Evolutionary conservation across 2,797 vertebrate genomes (phyloP), one percentile per base, ranked within the genome.

Genomic region (Sebastes aleutianus): DNA sequence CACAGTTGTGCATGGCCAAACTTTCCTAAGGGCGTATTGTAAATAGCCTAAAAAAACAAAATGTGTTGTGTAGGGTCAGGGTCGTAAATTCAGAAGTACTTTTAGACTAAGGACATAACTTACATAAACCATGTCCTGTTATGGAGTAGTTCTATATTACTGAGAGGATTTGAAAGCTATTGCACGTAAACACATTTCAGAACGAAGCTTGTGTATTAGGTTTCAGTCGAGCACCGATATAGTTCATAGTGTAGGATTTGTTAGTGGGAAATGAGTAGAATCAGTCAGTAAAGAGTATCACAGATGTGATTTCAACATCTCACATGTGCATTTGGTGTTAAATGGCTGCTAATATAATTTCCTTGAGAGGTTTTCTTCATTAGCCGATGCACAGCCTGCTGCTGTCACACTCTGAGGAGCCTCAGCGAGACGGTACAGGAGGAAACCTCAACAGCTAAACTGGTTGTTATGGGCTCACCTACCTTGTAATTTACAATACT

Each of bases 21-120:
- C 76, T 72, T 78, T 87, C 87, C 86, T 84, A 5, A 72, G 82
- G 76, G 85, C 85, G 63, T 79, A 20, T 86, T 85, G 57, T 80
- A 71, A 81, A 66, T 84, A 79, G 56, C 76, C 78, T 81, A 79
- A 89, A 88, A 91, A 87, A 77, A 58, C 54, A 79, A 84, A 90
- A 59, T 81, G 68, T 81, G 69, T 74, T 72, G 80, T 72, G 80
- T 74, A 24, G 43, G 78, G 70, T 87, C 70, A 85, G 36, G n/a
- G 66, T 67, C 66, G 61, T 65, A 77, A 80, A 87, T 85, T 68
- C 53, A 53, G 50, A 84, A 64, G 73, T 34, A 56, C 39, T 84
- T 86, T 86, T 53, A 50, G 27, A 67, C 59, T 83, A 79, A 90
- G 80, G 81, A 81, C 67, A 27, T 31, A 4, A 87, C 81, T 87